Percentiles rank a stretch among this genome's conserved stretches.
Evolutionary conservation across 2,797 vertebrate species (phyloP).

Genomic region (Rousettus madagascariensis): DNA sequence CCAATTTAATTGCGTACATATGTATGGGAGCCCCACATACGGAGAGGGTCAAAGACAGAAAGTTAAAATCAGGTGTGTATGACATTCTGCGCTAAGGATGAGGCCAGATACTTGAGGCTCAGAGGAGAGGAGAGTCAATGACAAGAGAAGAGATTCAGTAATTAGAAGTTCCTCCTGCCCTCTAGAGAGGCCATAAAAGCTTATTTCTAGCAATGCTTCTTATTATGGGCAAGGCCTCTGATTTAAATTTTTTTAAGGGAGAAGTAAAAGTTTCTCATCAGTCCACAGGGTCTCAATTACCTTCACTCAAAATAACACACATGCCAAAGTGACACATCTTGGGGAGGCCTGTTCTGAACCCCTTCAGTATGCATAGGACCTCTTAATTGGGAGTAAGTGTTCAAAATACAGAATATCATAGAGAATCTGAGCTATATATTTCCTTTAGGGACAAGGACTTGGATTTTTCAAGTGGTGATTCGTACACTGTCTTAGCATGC

Average conservation of each 20-base stretch:
- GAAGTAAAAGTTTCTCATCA: neutral
- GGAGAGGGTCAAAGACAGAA: neutral
- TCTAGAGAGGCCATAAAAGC: neutral
- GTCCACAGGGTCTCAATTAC: neutral
- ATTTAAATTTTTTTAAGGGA: neutral
- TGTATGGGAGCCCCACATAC: neutral
- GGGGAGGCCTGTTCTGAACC: neutral
- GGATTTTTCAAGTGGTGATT: neutral
- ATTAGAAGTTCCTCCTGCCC: neutral
- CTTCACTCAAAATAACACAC: neutral
- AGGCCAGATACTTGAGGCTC: too few species aligned
- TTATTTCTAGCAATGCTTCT: neutral
- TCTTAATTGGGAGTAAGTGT: neutral
- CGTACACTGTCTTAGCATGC: neutral
- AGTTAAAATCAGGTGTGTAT: neutral
- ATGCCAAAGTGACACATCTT: neutral
- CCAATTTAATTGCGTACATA: neutral
- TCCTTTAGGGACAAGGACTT: neutral
- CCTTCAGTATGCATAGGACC: neutral
- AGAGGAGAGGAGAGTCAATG: too few species aligned
- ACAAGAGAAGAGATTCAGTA: neutral
- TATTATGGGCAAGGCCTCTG: neutral
- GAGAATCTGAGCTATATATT: neutral
- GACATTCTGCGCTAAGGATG: neutral
- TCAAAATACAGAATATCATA: neutral